Conservation (phyloP, 2,113 vertebrate species). For the Amphiprion ocellaris region DNA sequence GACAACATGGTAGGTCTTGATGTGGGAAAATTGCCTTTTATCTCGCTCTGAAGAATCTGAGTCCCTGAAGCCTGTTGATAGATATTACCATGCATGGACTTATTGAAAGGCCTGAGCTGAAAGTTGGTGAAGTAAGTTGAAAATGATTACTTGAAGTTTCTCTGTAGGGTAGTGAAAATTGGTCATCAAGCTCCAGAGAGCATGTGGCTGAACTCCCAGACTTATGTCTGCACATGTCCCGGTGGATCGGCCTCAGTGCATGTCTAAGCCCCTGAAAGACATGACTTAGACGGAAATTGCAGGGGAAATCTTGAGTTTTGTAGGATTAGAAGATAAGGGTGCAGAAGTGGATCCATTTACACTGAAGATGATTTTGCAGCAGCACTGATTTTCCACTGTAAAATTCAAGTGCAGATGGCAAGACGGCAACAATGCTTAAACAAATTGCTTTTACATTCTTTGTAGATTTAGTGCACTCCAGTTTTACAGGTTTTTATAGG, state of each 20-base stretch:
- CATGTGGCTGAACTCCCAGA: constrained; percentile 18
- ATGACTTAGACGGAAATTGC: constrained; percentile 24
- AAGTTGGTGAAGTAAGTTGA: not conserved
- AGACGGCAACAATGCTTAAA: constrained; percentile 1
- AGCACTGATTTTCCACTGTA: not conserved
- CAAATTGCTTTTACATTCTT: constrained; percentile 21
- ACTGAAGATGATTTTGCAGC: not conserved
- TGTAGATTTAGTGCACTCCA: not conserved
- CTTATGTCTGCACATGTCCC: constrained; percentile 8
- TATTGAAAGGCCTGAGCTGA: constrained; percentile 8
- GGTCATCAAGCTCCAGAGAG: constrained; percentile 16
- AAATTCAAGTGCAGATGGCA: not conserved
- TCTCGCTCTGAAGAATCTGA: not conserved
- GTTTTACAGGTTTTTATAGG: not conserved
- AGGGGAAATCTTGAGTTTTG: constrained; percentile 3
- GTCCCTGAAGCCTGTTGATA: not conserved
- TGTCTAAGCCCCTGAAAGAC: constrained; percentile 7
- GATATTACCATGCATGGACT: constrained; percentile 29
- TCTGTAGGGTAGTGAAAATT: constrained; percentile 3
- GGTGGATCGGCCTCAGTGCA: constrained; percentile 12
- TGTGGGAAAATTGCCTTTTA: constrained; percentile 34
- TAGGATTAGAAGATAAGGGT: not conserved
- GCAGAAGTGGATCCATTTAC: not conserved
- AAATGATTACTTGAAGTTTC: not conserved
- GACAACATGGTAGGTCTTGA: constrained; percentile 16